phyloP scores from a whole-genome alignment of 2,113 vertebrate genomes.

The Nannospalax galili region DNA sequence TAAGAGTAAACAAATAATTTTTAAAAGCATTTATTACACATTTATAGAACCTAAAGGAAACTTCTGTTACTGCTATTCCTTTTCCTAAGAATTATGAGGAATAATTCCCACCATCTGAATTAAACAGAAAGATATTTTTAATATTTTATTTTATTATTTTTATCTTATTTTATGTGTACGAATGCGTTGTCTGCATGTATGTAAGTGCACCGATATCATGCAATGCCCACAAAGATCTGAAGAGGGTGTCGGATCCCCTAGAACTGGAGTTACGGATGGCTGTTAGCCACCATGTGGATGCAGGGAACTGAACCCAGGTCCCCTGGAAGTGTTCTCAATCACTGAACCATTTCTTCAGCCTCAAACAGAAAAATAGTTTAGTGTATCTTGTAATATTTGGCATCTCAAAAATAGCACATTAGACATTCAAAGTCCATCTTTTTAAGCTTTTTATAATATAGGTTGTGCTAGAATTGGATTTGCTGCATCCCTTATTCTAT shows the following conservation, averaged over 20 bases:
- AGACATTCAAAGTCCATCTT: not conserved
- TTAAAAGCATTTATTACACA: conserved; percentile 50
- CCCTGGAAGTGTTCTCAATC: too few species aligned
- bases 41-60: conserved; percentile 44
- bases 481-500: conserved; percentile 58
- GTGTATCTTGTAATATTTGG: conserved; percentile 49
- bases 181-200: too few species aligned
- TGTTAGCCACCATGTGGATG: too few species aligned
- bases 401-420: conserved; percentile 36
- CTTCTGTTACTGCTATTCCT: not conserved
- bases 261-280: too few species aligned
- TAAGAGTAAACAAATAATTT: too few species aligned
- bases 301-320: too few species aligned
- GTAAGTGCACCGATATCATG: too few species aligned
- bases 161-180: too few species aligned
- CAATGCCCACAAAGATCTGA: too few species aligned
- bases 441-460: conserved; percentile 49
- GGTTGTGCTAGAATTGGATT: conserved; percentile 45
- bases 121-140: not conserved
- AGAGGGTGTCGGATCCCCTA: too few species aligned
- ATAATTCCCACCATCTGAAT: not conserved
- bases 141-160: too few species aligned
- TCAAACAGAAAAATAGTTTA: conserved; percentile 27
- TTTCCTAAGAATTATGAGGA: conserved; percentile 27
- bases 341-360: too few species aligned